These are phyloP conservation scores for Actinia tenebrosa DNA, from an alignment of 64 coral and sea anemone species.

Conservation along the genomic window DNA sequence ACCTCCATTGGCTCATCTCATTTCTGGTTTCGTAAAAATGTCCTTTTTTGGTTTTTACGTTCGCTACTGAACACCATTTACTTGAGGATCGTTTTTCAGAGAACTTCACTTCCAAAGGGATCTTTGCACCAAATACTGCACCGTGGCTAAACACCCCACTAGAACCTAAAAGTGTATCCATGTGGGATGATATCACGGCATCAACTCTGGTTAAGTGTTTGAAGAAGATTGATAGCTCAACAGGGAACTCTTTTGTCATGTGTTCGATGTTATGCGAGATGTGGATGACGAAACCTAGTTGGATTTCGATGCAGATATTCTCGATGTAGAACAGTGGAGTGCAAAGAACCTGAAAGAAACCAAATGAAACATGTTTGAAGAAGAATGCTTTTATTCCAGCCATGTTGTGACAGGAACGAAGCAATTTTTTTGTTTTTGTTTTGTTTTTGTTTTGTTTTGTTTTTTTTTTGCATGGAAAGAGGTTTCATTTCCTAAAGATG, in stretches of 20 bases:
- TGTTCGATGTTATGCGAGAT: constrained; percentile 6
- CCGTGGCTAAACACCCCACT: constrained; percentile 6
- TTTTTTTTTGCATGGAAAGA: no score
- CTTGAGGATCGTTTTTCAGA: background rate
- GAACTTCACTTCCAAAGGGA: constrained; percentile 10
- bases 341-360: constrained; percentile 31
- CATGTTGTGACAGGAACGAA: no score
- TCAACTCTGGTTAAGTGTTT: constrained; percentile 28
- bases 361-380: background rate
- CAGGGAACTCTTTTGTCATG: constrained; percentile 35
- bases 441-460: no score
- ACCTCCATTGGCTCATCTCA: constrained; percentile 8
- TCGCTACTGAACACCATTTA: constrained; percentile 6
- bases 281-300: constrained; percentile 22
- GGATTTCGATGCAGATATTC: constrained; percentile 19
- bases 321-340: constrained; percentile 44
- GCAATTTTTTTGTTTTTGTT: no score
- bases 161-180: background rate
- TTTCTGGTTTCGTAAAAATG: background rate
- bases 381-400: no score
- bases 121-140: constrained; percentile 1
- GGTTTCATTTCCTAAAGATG: no score
- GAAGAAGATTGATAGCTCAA: constrained; percentile 20
- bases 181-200: constrained; percentile 33
- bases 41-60: background rate